A percentile compares a stretch with the other conserved stretches of the same genome.
Evolutionary conservation across 2,888 invertebrate species (phyloP).

Genomic region (Cryptus armator): DNA sequence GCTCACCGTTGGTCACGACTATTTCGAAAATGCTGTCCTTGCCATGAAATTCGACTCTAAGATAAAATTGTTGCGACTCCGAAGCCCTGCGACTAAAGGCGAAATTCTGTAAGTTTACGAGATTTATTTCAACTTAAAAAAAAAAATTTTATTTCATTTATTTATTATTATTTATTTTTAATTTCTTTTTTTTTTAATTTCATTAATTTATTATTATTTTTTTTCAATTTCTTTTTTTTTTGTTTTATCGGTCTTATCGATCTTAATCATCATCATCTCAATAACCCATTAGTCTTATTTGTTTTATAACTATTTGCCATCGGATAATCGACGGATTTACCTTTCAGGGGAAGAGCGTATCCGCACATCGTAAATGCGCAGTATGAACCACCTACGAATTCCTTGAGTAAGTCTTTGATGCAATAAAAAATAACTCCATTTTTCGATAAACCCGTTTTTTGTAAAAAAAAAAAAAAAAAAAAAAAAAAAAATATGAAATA

Average conservation of each 20-base stretch:
- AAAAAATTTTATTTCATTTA: too few species aligned
- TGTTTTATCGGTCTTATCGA: too few species aligned
- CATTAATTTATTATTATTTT: too few species aligned
- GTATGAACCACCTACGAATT: background rate
- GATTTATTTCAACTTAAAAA: too few species aligned
- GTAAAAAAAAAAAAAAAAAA: too few species aligned
- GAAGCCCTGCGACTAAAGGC: background rate
- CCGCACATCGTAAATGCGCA: background rate
- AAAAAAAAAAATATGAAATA: too few species aligned
- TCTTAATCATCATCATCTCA: too few species aligned
- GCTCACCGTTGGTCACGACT: conserved; percentile 4
- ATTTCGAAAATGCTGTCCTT: conserved; percentile 25
- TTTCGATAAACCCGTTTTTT: background rate
- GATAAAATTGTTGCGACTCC: background rate
- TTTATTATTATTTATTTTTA: too few species aligned
- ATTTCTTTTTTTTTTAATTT: background rate
- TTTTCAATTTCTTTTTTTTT: background rate
- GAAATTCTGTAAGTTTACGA: background rate
- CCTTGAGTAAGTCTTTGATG: background rate
- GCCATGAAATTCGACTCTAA: conserved; percentile 1
- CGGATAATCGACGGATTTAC: too few species aligned
- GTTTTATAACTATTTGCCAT: too few species aligned
- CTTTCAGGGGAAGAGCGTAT: background rate
- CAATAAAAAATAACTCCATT: too few species aligned
- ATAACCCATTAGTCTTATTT: too few species aligned